A percentile compares a stretch with the other conserved stretches of the same genome.
These are phyloP conservation scores for Rhombomys opimus DNA, from an alignment of 2,113 vertebrate genomes.

Conservation along the genomic window DNA sequence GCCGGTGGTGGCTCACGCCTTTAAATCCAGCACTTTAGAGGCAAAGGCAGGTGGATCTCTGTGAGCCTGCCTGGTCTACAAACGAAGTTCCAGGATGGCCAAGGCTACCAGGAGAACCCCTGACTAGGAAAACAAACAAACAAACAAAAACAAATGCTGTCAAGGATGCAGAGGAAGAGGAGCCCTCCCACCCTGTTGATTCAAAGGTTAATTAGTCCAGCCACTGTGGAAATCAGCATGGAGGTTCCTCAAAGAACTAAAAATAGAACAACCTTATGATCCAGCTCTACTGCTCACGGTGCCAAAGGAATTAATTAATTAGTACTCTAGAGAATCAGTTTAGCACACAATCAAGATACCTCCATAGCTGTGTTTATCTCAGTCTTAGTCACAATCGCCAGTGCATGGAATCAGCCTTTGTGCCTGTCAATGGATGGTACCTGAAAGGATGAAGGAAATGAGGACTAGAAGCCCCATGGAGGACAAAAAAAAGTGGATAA, in stretches of 20 bases:
- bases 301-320: conserved; percentile 16
- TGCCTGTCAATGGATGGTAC: not conserved
- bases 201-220: not conserved
- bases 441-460: not conserved
- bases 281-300: not conserved
- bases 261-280: not conserved
- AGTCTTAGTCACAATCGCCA: not conserved
- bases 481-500: not conserved
- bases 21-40: not conserved
- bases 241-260: not conserved
- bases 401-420: not conserved
- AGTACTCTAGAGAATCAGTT: not conserved
- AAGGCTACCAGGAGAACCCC: not conserved
- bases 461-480: not conserved
- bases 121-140: not conserved
- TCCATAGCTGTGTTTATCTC: not conserved
- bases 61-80: not conserved
- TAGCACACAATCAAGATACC: not conserved
- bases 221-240: not conserved
- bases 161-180: not conserved
- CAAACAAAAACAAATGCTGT: not conserved
- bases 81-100: not conserved
- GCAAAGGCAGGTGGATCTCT: not conserved
- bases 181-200: not conserved
- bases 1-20: not conserved